Conservation (phyloP, 2,113 vertebrate species). For the Nothoprocta pentlandii region DNA sequence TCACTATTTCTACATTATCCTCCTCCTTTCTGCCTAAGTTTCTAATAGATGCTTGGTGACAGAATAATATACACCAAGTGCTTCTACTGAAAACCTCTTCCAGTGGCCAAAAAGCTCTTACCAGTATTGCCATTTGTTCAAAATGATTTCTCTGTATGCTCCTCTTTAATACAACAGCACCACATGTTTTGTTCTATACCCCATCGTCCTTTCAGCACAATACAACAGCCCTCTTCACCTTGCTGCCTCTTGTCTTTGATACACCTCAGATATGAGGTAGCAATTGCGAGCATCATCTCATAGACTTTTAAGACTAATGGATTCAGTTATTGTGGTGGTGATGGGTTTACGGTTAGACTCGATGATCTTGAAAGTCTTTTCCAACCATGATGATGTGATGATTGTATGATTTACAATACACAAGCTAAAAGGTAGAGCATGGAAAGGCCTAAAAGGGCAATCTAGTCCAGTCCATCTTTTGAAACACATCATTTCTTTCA, state of each 20-base stretch:
- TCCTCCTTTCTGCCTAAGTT: neutral
- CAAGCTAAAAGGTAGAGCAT: neutral
- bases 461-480: neutral
- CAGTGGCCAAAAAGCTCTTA: neutral
- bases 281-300: neutral
- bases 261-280: neutral
- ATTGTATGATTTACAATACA: neutral
- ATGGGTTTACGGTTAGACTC: no score
- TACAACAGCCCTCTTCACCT: neutral
- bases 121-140: neutral
- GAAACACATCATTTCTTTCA: neutral
- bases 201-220: neutral
- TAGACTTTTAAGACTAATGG: neutral
- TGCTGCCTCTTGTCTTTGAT: neutral
- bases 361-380: no score
- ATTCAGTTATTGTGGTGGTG: neutral
- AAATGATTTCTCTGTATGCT: neutral
- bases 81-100: neutral
- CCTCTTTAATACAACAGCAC: neutral
- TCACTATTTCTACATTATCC: neutral
- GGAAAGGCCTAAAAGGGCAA: neutral
- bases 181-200: neutral
- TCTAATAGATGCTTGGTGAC: neutral
- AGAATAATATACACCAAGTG: neutral
- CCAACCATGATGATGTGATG: no score